Conservation (phyloP, 2,113 vertebrate genomes). For the Actinemys pallida region DNA sequence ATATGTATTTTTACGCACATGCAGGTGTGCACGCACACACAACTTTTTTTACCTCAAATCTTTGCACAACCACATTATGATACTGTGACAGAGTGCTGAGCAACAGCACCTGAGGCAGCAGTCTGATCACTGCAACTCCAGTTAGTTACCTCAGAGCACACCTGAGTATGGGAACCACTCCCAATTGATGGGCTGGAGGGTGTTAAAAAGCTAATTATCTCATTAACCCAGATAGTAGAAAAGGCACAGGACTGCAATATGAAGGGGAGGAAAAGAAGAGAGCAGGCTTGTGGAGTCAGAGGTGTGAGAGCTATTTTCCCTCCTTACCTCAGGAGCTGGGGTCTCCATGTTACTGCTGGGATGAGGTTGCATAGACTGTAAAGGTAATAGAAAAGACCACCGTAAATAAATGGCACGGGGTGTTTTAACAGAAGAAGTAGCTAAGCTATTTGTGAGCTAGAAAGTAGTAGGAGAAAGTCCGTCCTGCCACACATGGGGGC, state of each 20-base stretch:
- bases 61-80: background rate
- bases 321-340: background rate
- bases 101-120: background rate
- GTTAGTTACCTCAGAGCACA: background rate
- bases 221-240: background rate
- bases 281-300: background rate
- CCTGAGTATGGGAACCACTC: background rate
- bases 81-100: background rate
- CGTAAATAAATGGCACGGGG: background rate
- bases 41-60: background rate
- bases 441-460: background rate
- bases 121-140: background rate
- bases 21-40: rapidly evolving
- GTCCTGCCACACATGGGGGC: background rate
- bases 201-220: background rate
- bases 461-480: background rate
- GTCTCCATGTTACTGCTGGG: background rate
- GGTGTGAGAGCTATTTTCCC: background rate
- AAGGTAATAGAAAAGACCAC: background rate
- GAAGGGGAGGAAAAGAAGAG: background rate
- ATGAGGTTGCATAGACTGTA: background rate
- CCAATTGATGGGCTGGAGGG: background rate
- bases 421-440: background rate
- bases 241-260: background rate
- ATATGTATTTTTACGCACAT: background rate